Evolutionary conservation across 2,888 invertebrate genomes (phyloP).

Genomic region (Taphrorychus bicolor): DNA sequence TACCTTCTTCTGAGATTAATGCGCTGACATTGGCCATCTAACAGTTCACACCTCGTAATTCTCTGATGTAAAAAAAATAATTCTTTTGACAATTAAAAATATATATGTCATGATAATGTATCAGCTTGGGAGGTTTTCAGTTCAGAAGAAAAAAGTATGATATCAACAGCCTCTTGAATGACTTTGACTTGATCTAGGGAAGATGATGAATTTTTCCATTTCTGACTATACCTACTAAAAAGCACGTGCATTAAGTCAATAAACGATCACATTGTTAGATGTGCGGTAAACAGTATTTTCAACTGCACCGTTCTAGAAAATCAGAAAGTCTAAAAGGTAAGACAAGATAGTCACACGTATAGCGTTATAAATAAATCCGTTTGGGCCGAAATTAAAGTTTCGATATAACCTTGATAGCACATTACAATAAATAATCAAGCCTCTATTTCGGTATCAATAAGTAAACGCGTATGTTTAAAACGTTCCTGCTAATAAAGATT

Average conservation of each 20-base stretch:
- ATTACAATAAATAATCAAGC: constrained; percentile 38
- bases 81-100: not conserved
- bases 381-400: constrained; percentile 17
- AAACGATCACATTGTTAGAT: not conserved
- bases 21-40: not conserved
- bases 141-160: not conserved
- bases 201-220: not conserved
- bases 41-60: not conserved
- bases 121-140: not conserved
- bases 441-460: constrained; percentile 35
- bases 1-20: not conserved
- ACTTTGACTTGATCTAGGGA: too few species aligned
- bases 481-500: constrained; percentile 31
- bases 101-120: not conserved
- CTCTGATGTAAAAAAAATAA: not conserved
- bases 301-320: not conserved
- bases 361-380: constrained; percentile 27
- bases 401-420: constrained; percentile 33
- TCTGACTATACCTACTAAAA: not conserved
- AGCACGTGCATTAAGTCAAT: not conserved
- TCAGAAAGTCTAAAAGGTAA: not conserved
- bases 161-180: too few species aligned
- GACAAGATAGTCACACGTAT: not conserved
- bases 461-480: constrained; percentile 33
- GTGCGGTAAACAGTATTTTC: not conserved